These are phyloP conservation scores for Calameuta pallipes DNA, from an alignment of 2,888 invertebrate species.

Conservation along the genomic window DNA sequence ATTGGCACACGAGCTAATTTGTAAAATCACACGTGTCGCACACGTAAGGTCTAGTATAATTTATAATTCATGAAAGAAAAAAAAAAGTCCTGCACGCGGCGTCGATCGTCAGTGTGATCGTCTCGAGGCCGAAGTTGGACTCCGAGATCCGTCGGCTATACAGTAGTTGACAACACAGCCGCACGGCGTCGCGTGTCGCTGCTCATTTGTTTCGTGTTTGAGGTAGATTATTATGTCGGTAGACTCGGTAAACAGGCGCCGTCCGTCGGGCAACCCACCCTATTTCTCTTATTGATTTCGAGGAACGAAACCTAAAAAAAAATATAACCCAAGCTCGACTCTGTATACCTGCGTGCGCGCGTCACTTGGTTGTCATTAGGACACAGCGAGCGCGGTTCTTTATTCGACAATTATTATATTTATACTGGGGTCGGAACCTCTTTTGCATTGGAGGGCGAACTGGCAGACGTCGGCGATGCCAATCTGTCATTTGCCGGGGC, in stretches of 20 bases:
- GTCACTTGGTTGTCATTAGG: background rate
- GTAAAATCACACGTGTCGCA: background rate
- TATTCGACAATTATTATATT: background rate
- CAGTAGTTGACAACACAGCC: background rate
- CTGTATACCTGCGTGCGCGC: background rate
- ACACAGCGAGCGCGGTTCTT: background rate
- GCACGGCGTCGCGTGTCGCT: slow-evolving; percentile 18
- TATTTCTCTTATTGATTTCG: slow-evolving; percentile 47
- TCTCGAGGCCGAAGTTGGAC: background rate
- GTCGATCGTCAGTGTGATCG: background rate
- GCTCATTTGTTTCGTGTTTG: slow-evolving; percentile 33
- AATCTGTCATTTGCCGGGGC: background rate
- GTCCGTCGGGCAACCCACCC: slow-evolving; percentile 13
- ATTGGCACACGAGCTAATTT: background rate
- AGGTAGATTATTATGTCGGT: slow-evolving; percentile 33
- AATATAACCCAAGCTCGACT: background rate
- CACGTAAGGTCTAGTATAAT: background rate
- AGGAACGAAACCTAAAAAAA: slow-evolving; percentile 8
- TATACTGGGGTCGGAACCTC: background rate
- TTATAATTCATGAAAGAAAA: background rate
- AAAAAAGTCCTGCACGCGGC: background rate
- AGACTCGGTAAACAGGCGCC: slow-evolving; percentile 31
- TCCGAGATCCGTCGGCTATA: background rate
- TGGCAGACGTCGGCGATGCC: background rate
- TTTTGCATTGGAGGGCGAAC: background rate